Evolutionary conservation across 2,113 vertebrate genomes (phyloP).

Genomic region (Xenus cinereus): DNA sequence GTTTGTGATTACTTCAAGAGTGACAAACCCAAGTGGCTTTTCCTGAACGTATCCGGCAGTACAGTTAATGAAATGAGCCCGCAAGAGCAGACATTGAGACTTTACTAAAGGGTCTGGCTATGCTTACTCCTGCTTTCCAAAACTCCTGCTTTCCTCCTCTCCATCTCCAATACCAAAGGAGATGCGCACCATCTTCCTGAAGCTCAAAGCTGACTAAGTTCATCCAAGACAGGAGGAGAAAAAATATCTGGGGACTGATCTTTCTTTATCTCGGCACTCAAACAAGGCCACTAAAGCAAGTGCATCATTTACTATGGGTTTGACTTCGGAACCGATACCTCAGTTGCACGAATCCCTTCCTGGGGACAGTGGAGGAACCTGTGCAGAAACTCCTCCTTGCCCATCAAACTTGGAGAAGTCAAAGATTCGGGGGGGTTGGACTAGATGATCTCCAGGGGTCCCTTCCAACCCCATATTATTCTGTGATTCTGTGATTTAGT

Average conservation of each 20-base stretch:
- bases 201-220: not conserved
- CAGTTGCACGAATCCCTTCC: accelerated
- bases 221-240: not conserved
- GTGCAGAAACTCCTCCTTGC: not conserved
- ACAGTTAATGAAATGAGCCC: not conserved
- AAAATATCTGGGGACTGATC: not conserved
- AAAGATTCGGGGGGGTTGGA: not conserved
- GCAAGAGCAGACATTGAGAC: not conserved
- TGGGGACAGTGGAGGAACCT: not conserved
- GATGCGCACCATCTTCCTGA: not conserved
- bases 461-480: no score
- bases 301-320: not conserved
- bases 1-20: not conserved
- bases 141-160: not conserved
- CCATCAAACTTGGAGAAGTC: not conserved
- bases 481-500: not conserved
- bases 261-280: not conserved
- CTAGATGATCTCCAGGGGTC: no score
- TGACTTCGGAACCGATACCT: not conserved
- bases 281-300: not conserved
- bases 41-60: not conserved
- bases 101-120: not conserved
- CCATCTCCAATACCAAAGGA: not conserved
- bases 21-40: not conserved
- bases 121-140: not conserved